Conservation (phyloP, 2,797 vertebrate species). For the Sebastes trivittatus region DNA sequence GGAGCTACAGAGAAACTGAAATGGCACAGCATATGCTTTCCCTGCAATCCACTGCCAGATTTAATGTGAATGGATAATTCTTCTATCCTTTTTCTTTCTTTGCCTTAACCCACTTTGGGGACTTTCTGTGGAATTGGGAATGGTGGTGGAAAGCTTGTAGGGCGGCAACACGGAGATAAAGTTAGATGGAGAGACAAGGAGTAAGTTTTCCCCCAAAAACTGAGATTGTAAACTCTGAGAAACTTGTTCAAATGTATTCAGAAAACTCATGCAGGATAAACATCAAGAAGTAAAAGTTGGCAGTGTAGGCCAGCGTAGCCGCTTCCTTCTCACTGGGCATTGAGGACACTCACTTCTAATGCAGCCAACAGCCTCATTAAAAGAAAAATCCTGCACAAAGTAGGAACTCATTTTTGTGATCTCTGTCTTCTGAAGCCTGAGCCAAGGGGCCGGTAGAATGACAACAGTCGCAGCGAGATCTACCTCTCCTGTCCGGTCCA, state of each 20-base stretch:
- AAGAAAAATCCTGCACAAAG: slow-evolving; percentile 11
- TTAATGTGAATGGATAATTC: slow-evolving; percentile 11
- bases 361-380: slow-evolving; percentile 31
- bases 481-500: not conserved
- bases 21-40: not conserved
- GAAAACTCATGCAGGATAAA: not conserved
- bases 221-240: not conserved
- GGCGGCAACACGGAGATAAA: not conserved
- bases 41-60: not conserved
- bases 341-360: slow-evolving; percentile 17
- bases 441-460: not conserved
- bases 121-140: slow-evolving; percentile 1
- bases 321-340: not conserved
- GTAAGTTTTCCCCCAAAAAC: not conserved
- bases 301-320: not conserved
- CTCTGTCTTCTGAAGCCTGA: slow-evolving; percentile 24
- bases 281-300: not conserved
- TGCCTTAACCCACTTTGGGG: slow-evolving; percentile 25
- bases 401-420: slow-evolving; percentile 16
- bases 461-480: slow-evolving; percentile 4
- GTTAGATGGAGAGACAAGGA: not conserved
- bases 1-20: slow-evolving; percentile 21
- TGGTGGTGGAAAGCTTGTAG: not conserved
- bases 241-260: slow-evolving; percentile 13
- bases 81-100: not conserved